Base-by-base conservation (phyloP, 2,113 vertebrate species). In the Dolichallabes microphthalmus region DNA sequence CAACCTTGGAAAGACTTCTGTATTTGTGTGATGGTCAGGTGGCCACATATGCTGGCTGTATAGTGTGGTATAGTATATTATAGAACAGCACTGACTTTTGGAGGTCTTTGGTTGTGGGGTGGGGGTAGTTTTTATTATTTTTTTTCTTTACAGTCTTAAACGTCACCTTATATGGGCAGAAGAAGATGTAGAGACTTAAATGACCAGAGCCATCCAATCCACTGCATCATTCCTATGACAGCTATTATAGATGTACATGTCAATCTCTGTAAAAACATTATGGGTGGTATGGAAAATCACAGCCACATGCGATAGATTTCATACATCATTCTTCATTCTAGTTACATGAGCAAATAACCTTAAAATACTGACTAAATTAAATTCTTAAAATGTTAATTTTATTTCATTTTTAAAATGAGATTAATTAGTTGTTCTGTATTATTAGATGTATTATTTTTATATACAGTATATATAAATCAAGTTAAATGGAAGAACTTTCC, bases 111-210 rank as follows among this genome's bases (percentile, higher is more conserved):
- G 53, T 71, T 61, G 61, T 12, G 63, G 63, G 64, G 8, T 64
- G 5, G 73, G n/a, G 52, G 12, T 66, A 25, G 22, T 64, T 55
- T 9, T 81, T 17, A 17, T 5, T 55, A 58, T 64, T 82, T 68
- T 63, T 14, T 39, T 45, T n/a, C 12, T 35, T 80, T 60, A 15
- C 3, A 32, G 25, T 83, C 35, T 39, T 75, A 69, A 53, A 32
- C 45, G 30, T 69, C 52, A 79, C 84, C 83, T 79, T 89, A 85
- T 85, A 89, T 82, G 88, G 73, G 64, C 78, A 74, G 27, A 30
- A 58, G 74, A 82, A 64, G 55, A 79, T 53, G 35, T 74, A 32
- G 52, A 61, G 25, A 58, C n/a, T 69, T 87, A 52, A 69, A 76
- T 30, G 82, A 45, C 53, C 45, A 82, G 75, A 78, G 63, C 25